Evolutionary conservation across 2,888 invertebrate species (phyloP).

Genomic region (Torymus aiolomorphi): DNA sequence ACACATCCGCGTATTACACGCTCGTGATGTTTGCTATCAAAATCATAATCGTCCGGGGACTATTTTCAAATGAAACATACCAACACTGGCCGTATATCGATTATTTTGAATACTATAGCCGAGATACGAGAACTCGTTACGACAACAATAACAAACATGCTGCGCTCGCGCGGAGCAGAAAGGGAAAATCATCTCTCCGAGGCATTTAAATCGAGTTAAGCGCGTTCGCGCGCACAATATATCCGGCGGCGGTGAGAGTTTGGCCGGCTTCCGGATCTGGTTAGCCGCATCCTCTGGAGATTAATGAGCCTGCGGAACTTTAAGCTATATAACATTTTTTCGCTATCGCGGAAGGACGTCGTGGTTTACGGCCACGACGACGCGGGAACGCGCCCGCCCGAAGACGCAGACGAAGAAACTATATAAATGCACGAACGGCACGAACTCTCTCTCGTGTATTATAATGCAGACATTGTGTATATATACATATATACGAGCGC

Average conservation of each 20-base stretch:
- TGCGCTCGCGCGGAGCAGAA: no score
- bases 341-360: slow-evolving; percentile 50
- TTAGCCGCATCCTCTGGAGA: slow-evolving; percentile 67
- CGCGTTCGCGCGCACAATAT: not conserved
- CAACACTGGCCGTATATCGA: no score
- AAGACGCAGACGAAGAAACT: slow-evolving; percentile 21
- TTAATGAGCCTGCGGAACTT: slow-evolving; percentile 40
- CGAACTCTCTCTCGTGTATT: no score
- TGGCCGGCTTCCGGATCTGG: slow-evolving; percentile 64
- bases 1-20: no score
- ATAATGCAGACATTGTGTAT: no score
- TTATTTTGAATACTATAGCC: no score
- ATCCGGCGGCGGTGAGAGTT: slow-evolving; percentile 31
- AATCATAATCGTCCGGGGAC: no score
- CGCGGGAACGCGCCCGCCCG: not conserved
- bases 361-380: slow-evolving; percentile 9
- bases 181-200: no score
- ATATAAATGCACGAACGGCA: not conserved
- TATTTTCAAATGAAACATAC: no score
- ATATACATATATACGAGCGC: no score
- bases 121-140: no score
- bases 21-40: no score
- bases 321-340: slow-evolving; percentile 21
- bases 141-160: not conserved
- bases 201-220: slow-evolving; percentile 35